These are phyloP conservation scores for Cyrtodaria siliqua DNA, from an alignment of 2,888 invertebrate genomes.

Conservation along the genomic window DNA sequence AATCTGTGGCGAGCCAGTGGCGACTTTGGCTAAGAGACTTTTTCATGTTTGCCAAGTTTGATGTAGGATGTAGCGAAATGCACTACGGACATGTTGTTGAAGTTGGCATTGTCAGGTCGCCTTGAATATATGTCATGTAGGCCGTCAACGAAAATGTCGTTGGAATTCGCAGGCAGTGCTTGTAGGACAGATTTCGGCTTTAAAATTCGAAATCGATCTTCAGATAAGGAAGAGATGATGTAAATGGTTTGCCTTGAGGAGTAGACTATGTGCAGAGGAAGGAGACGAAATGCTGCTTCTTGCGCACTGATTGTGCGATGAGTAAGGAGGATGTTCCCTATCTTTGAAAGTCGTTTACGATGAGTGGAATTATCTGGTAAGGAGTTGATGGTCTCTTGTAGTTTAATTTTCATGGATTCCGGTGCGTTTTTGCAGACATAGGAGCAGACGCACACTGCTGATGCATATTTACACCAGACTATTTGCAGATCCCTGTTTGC, in stretches of 20 bases:
- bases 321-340: constrained; percentile 20
- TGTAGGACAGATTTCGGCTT: constrained; percentile 8
- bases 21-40: not conserved
- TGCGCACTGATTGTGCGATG: constrained; percentile 15
- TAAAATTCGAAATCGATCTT: constrained; percentile 3
- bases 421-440: constrained; percentile 8
- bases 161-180: constrained; percentile 2
- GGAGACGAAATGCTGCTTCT: constrained; percentile 19
- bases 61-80: constrained; percentile 21
- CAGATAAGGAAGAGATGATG: not conserved
- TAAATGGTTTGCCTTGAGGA: constrained; percentile 16
- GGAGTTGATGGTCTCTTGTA: not conserved
- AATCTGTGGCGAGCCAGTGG: not conserved
- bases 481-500: constrained; percentile 20
- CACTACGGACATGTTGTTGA: constrained; percentile 13
- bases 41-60: not conserved
- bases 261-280: constrained; percentile 3
- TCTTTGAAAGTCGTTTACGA: constrained; percentile 9
- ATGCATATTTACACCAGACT: constrained; percentile 18
- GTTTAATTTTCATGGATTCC: not conserved
- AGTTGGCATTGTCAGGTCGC: constrained; percentile 1
- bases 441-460: constrained; percentile 14
- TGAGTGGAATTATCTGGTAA: not conserved
- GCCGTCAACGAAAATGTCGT: constrained; percentile 8
- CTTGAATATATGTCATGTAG: constrained; percentile 18